Evolutionary conservation across 2,113 vertebrate species (phyloP).

Genomic region (Lagopus muta): DNA sequence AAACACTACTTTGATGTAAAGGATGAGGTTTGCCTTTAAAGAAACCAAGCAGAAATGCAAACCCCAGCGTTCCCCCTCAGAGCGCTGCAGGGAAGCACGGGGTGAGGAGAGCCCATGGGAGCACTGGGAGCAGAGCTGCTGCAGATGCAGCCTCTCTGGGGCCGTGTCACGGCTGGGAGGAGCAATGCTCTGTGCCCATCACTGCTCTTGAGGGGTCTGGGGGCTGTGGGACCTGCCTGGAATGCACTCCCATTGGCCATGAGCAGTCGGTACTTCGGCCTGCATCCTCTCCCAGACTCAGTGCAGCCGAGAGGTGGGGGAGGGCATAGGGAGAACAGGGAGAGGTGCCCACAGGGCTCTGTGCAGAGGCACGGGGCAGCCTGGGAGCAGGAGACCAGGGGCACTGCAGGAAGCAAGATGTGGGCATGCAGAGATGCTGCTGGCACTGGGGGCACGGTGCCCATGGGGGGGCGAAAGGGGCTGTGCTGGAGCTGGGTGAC

Average conservation of each 20-base stretch:
- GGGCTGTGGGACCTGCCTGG: neutral
- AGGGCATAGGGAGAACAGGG: neutral
- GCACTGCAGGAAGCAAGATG: neutral
- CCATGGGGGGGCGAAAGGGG: neutral
- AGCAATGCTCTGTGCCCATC: neutral
- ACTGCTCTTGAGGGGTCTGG: neutral
- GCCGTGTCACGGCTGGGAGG: neutral
- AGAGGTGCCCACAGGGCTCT: neutral
- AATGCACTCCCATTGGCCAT: neutral
- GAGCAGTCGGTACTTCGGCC: too few relatives aligned
- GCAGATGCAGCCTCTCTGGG: neutral
- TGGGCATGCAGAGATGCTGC: neutral
- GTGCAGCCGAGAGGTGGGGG: neutral
- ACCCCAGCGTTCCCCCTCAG: neutral
- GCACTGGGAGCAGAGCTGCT: neutral
- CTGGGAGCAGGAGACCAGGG: neutral
- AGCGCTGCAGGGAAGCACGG: neutral
- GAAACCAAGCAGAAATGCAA: constrained; percentile 18
- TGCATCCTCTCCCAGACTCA: neutral
- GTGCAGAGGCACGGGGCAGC: neutral
- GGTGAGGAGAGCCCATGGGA: neutral
- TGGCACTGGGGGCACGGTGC: neutral
- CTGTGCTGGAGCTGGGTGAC: too few relatives aligned
- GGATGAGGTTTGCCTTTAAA: constrained; percentile 52
- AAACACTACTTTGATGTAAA: constrained; percentile 60